Evolutionary conservation across 30 jellyfish, hydroid and myxozoan species (phyloP).

Genomic region (Hydractinia symbiolongicarpus): DNA sequence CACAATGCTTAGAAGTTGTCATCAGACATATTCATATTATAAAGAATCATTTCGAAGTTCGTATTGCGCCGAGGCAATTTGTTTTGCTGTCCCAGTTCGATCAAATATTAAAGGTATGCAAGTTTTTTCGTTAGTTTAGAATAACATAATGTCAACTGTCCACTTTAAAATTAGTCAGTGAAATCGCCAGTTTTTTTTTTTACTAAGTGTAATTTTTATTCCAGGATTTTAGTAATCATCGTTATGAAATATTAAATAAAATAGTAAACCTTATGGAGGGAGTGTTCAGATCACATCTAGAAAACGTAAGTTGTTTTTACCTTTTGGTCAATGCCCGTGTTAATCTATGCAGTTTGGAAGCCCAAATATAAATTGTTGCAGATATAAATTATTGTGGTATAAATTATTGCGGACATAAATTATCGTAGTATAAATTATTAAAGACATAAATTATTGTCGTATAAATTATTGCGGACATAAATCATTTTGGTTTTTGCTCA

Average conservation of each 20-base stretch:
- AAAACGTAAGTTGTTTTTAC: constrained; percentile 44
- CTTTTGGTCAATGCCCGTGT: not conserved
- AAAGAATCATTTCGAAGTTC: constrained; percentile 81
- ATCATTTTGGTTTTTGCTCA: too few species aligned
- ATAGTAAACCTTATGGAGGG: constrained; percentile 90
- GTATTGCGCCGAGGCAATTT: constrained; percentile 87
- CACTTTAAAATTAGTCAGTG: not conserved
- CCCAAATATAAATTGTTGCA: not conserved
- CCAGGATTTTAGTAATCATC: constrained; percentile 89
- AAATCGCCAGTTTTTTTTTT: too few species aligned
- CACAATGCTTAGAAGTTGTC: constrained; percentile 92
- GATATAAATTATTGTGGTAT: not conserved
- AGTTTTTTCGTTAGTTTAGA: not conserved
- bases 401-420: too few species aligned
- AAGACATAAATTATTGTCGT: too few species aligned
- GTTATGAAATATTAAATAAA: constrained; percentile 84
- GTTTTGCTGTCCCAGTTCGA: constrained; percentile 92
- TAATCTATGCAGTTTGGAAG: not conserved
- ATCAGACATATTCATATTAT: constrained; percentile 64
- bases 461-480: too few species aligned
- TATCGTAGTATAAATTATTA: too few species aligned
- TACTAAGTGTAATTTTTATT: not conserved
- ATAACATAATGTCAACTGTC: not conserved
- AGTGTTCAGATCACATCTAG: constrained; percentile 61
- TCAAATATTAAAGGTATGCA: constrained; percentile 69